These are phyloP conservation scores for Psix sp. DNA, from an alignment of 1,140 invertebrate species.

Conservation along the genomic window DNA sequence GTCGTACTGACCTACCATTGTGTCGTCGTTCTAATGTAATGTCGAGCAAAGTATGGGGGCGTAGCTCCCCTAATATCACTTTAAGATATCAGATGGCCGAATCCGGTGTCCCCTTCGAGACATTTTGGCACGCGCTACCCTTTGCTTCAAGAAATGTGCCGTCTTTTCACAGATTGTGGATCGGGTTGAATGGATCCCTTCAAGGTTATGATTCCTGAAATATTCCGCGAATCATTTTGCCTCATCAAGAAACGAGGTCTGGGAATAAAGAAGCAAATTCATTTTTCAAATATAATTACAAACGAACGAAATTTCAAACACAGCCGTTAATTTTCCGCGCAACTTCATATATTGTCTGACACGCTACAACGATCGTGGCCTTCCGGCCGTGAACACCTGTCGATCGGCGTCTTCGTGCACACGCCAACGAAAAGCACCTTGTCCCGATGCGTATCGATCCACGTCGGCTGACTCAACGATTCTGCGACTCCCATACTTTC, in stretches of 20 bases:
- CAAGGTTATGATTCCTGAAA: too few species aligned
- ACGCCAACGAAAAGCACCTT: slow-evolving; percentile 62
- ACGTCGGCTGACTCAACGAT: slow-evolving; percentile 63
- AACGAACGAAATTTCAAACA: slow-evolving; percentile 47
- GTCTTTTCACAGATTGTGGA: too few species aligned
- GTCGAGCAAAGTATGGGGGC: slow-evolving; percentile 48
- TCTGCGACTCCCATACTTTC: slow-evolving; percentile 5
- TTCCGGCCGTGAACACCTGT: slow-evolving; percentile 63
- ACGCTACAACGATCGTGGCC: slow-evolving; percentile 59
- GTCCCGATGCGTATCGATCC: slow-evolving; percentile 67
- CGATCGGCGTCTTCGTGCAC: slow-evolving; percentile 59
- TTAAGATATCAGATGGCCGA: slow-evolving; percentile 76
- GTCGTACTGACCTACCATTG: slow-evolving; percentile 50
- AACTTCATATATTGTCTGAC: slow-evolving; percentile 51
- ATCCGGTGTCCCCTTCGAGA: slow-evolving; percentile 68
- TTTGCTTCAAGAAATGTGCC: too few species aligned
- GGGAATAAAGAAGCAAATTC: neutral
- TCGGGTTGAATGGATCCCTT: neutral
- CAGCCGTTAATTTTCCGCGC: slow-evolving; percentile 60
- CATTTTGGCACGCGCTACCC: slow-evolving; percentile 67
- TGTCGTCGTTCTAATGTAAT: slow-evolving; percentile 22
- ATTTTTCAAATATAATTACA: slow-evolving; percentile 41
- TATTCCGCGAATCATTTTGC: too few species aligned
- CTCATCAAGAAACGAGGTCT: too few species aligned
- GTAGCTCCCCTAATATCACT: slow-evolving; percentile 61